These are phyloP conservation scores for Vipera latastei DNA, from an alignment of 2,797 vertebrate genomes.

Conservation along the genomic window DNA sequence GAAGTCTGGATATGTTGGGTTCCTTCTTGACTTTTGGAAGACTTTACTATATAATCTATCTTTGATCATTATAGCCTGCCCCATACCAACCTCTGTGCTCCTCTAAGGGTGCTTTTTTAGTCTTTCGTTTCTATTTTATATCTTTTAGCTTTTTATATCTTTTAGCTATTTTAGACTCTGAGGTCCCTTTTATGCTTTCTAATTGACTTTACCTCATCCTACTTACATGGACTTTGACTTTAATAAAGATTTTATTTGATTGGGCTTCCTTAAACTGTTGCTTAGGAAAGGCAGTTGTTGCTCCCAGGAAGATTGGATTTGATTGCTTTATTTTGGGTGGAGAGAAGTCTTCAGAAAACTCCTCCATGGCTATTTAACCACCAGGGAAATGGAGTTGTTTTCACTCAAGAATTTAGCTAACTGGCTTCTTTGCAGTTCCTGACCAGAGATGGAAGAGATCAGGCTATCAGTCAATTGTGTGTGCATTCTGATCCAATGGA, in stretches of 20 bases:
- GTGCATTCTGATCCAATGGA: neutral
- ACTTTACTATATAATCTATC: neutral
- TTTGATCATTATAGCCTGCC: no score
- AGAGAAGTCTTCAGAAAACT: neutral
- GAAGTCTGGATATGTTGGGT: neutral
- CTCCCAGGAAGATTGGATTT: neutral
- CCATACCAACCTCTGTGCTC: no score
- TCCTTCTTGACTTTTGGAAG: neutral
- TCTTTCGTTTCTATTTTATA: no score
- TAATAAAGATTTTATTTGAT: no score
- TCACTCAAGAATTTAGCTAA: neutral
- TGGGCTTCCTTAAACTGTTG: no score
- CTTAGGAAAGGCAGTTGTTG: neutral
- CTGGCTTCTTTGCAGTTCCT: neutral
- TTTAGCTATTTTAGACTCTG: no score
- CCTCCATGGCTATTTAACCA: neutral
- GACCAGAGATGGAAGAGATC: neutral
- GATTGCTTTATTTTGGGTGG: neutral
- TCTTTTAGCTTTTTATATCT: no score
- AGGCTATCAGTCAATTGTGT: neutral
- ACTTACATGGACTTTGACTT: no score
- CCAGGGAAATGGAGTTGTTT: neutral
- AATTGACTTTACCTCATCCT: no score
- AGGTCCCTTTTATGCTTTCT: no score
- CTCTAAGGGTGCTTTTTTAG: no score